Evolutionary conservation across 2,888 invertebrate genomes (phyloP).

Genomic region (Catocala fraxini): DNA sequence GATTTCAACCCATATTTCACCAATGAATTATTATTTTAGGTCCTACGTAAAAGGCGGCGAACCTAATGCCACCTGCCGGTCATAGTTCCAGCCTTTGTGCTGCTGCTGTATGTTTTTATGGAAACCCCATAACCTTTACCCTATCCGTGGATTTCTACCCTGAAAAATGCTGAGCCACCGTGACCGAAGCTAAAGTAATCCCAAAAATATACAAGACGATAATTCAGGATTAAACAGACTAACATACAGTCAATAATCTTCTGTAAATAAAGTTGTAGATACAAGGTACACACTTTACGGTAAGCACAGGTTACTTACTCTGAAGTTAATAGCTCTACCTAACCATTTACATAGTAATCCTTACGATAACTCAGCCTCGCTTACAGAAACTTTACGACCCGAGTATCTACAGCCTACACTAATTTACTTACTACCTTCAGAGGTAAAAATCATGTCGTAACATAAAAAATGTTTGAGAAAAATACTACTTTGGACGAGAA

Average conservation of each 20-base stretch:
- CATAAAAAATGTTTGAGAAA: slow-evolving; percentile 14
- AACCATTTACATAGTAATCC: slow-evolving; percentile 49
- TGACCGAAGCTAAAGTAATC: too few species aligned
- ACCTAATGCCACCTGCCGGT: too few species aligned
- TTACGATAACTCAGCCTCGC: slow-evolving; percentile 35
- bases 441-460: slow-evolving; percentile 5
- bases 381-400: slow-evolving; percentile 41
- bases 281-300: slow-evolving; percentile 6
- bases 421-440: slow-evolving; percentile 25
- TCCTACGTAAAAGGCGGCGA: too few species aligned
- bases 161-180: too few species aligned
- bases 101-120: too few species aligned
- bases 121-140: too few species aligned
- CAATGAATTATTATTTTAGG: too few species aligned
- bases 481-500: not conserved
- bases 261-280: not conserved
- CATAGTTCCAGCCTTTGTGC: too few species aligned
- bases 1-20: too few species aligned
- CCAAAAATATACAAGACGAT: too few species aligned
- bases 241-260: not conserved
- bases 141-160: too few species aligned
- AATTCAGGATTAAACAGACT: too few species aligned
- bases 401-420: slow-evolving; percentile 24
- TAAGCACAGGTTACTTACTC: slow-evolving; percentile 28
- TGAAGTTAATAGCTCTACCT: slow-evolving; percentile 42